These are phyloP conservation scores for Paralvinella palmiformis DNA, from an alignment of 1,140 invertebrate species.

Conservation along the genomic window DNA sequence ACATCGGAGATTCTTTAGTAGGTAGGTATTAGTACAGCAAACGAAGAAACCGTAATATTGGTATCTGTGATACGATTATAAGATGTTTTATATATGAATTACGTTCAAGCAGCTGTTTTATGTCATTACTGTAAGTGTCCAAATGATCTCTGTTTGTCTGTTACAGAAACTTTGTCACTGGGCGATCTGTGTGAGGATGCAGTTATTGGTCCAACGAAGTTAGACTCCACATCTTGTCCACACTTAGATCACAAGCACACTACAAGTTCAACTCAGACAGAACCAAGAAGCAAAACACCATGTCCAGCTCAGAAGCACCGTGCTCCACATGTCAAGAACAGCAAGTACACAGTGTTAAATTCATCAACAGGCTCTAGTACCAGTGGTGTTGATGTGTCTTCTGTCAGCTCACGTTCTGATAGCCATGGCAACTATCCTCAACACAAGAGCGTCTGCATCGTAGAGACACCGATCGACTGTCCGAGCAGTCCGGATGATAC, in stretches of 20 bases:
- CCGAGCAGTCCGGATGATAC: neutral
- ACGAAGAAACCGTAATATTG: too few species aligned
- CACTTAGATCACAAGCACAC: neutral
- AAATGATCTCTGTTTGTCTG: too few species aligned
- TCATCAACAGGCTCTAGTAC: neutral
- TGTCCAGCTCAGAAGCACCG: too few species aligned
- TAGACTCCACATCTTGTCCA: neutral
- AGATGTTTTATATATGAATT: too few species aligned
- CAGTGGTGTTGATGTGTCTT: neutral
- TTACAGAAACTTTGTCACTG: too few species aligned
- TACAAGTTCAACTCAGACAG: neutral
- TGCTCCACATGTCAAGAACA: neutral
- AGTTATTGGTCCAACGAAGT: neutral
- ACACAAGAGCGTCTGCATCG: neutral
- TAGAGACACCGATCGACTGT: neutral
- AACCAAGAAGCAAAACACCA: neutral
- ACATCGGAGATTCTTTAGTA: too few species aligned
- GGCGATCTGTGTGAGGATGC: too few species aligned
- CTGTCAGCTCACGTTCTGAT: neutral
- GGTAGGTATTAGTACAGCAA: too few species aligned
- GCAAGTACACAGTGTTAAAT: neutral
- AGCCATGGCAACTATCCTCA: neutral
- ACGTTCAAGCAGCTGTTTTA: too few species aligned
- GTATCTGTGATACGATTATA: too few species aligned
- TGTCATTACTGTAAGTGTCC: too few species aligned